Percentiles rank a stretch among this genome's conserved stretches.
These are phyloP conservation scores for Dendrocincla tyrannina DNA, from an alignment of 2,797 vertebrate species.

Conservation along the genomic window DNA sequence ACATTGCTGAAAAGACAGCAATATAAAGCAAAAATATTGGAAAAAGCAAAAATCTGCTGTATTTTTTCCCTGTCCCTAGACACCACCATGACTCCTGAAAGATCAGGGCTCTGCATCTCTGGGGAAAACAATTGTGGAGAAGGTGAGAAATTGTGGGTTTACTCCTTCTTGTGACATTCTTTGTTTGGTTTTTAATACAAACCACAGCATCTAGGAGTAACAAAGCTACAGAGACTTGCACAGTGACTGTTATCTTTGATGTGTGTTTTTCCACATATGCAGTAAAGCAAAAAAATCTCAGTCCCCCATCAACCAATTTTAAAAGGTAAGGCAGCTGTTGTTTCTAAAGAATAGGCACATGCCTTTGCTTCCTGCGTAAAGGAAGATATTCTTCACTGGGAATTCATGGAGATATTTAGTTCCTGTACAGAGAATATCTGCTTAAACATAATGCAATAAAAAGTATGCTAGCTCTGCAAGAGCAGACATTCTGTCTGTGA, in stretches of 20 bases:
- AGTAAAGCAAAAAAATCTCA: not conserved
- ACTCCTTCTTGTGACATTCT: not conserved
- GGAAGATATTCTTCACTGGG: not conserved
- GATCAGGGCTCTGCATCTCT: not conserved
- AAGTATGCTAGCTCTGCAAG: not conserved
- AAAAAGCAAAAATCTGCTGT: not conserved
- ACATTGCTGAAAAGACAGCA: not conserved
- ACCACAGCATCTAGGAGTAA: not conserved
- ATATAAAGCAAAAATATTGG: not conserved
- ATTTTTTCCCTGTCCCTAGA: not conserved
- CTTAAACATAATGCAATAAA: conserved; percentile 42
- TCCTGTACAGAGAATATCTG: conserved; percentile 18
- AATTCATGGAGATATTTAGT: not conserved
- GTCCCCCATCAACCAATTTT: not conserved
- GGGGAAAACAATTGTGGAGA: fast-evolving
- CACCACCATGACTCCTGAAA: not conserved
- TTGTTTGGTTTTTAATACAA: not conserved
- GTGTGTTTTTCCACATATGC: not conserved
- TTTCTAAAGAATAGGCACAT: not conserved
- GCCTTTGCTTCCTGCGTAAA: not conserved
- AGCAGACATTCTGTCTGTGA: conserved; percentile 27
- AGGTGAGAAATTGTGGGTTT: not conserved
- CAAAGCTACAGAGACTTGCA: not conserved
- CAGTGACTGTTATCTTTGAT: not conserved
- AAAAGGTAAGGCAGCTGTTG: conserved; percentile 5